These are phyloP conservation scores for Torymus texanus DNA, from an alignment of 2,888 invertebrate genomes.

Conservation along the genomic window DNA sequence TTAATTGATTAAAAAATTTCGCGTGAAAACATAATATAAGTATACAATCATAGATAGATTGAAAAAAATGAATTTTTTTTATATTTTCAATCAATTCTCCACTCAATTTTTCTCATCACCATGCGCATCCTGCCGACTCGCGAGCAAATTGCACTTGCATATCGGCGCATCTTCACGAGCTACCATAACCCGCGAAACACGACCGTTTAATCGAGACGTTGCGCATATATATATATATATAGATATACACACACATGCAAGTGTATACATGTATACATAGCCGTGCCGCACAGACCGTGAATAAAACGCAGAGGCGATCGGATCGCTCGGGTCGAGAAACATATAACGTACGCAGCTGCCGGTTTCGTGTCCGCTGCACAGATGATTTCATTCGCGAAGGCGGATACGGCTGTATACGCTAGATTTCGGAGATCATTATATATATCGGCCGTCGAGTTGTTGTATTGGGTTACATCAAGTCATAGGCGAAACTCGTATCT, in stretches of 20 bases:
- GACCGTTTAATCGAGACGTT: conserved; percentile 38
- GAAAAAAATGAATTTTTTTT: conserved; percentile 1
- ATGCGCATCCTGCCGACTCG: neutral
- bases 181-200: conserved; percentile 9
- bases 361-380: conserved; percentile 25
- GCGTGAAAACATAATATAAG: too few species aligned
- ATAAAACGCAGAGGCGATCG: conserved; percentile 4
- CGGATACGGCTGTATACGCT: neutral
- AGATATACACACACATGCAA: too few species aligned
- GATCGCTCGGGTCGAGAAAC: conserved; percentile 3
- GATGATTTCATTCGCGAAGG: conserved; percentile 36
- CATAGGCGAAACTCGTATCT: neutral
- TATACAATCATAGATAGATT: neutral
- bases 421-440: conserved; percentile 35
- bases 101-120: neutral
- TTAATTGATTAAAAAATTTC: too few species aligned
- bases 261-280: too few species aligned
- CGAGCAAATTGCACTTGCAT: conserved; percentile 12
- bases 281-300: neutral
- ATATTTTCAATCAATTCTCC: neutral
- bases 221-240: too few species aligned
- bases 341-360: conserved; percentile 24
- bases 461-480: conserved; percentile 35
- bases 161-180: conserved; percentile 19
- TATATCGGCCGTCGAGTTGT: neutral